A percentile compares a stretch with the other conserved stretches of the same genome.
phyloP scores from a whole-genome alignment of 2,797 vertebrate species.

The Sebastes kiyomatsui region DNA sequence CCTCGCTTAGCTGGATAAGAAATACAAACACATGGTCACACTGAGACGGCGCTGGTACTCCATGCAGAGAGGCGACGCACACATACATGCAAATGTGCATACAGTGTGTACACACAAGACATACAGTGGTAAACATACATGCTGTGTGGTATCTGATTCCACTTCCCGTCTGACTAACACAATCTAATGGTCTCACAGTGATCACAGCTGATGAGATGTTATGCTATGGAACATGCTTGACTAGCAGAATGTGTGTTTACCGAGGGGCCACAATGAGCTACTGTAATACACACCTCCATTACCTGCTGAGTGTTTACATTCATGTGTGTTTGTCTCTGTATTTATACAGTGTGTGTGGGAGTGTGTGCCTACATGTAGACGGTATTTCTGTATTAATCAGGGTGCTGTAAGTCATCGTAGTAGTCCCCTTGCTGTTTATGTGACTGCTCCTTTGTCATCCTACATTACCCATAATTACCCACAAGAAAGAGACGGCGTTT shows the following conservation, averaged over 20 bases:
- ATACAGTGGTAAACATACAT: conserved; percentile 31
- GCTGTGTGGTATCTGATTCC: conserved; percentile 43
- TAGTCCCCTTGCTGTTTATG: conserved; percentile 39
- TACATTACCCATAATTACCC: conserved; percentile 79
- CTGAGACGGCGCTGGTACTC: conserved; percentile 29
- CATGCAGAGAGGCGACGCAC: conserved; percentile 35
- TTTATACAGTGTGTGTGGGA: not conserved
- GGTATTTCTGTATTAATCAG: conserved; percentile 23
- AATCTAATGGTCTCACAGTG: conserved; percentile 35
- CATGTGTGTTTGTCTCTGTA: not conserved
- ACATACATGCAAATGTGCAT: conserved; percentile 1
- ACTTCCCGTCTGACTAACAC: conserved; percentile 35
- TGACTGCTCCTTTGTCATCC: conserved; percentile 65
- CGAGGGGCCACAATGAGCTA: not conserved
- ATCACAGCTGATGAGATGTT: conserved; percentile 31
- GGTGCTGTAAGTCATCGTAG: conserved; percentile 18
- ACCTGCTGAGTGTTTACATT: conserved; percentile 7
- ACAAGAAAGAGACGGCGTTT: conserved; percentile 56
- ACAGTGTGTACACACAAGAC: conserved; percentile 24
- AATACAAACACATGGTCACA: conserved; percentile 44
- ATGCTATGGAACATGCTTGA: conserved; percentile 9
- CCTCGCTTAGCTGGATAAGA: conserved; percentile 43
- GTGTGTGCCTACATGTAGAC: not conserved
- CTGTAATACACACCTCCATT: not conserved
- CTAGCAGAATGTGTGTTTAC: not conserved